phyloP scores from a whole-genome alignment of 2,797 vertebrate species.

The Choloepus didactylus region DNA sequence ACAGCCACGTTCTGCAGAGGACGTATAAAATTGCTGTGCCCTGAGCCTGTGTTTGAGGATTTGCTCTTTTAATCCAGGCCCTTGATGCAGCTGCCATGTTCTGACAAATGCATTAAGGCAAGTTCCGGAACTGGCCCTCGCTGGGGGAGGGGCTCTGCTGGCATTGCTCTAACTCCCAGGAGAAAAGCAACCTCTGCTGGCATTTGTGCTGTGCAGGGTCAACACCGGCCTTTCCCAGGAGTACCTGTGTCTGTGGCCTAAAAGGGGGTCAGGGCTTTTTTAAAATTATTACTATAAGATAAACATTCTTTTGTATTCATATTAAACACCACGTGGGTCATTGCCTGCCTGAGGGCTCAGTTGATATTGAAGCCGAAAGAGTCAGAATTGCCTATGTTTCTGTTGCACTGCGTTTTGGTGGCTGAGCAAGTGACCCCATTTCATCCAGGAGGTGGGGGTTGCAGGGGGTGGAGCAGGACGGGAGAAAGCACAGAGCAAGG shows the following conservation, averaged over 20 bases:
- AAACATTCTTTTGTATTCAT: constrained; percentile 70
- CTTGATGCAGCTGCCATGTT: background rate
- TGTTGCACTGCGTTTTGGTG: background rate
- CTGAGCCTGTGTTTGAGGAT: constrained; percentile 25
- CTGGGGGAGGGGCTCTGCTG: background rate
- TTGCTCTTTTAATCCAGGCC: constrained; percentile 44
- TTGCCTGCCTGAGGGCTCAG: constrained; percentile 69
- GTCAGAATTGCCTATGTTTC: background rate
- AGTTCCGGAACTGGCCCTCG: constrained; percentile 1
- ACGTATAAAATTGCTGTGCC: background rate
- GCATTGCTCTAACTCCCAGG: constrained; percentile 63
- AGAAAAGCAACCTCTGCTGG: constrained; percentile 63
- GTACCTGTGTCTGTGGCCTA: constrained; percentile 52
- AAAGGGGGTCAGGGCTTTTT: constrained; percentile 74
- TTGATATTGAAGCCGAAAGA: constrained; percentile 43
- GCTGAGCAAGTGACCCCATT: background rate
- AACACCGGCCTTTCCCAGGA: constrained; percentile 35
- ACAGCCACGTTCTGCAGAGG: background rate
- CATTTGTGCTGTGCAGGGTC: constrained; percentile 31
- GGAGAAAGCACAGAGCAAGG: background rate
- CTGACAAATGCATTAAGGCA: constrained; percentile 70
- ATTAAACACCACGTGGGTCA: constrained; percentile 79
- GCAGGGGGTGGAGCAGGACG: too few relatives aligned
- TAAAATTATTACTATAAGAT: constrained; percentile 46
- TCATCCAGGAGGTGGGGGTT: background rate